Evolutionary conservation across 2,797 vertebrate genomes (phyloP).

Genomic region (Cichlasoma orientale): DNA sequence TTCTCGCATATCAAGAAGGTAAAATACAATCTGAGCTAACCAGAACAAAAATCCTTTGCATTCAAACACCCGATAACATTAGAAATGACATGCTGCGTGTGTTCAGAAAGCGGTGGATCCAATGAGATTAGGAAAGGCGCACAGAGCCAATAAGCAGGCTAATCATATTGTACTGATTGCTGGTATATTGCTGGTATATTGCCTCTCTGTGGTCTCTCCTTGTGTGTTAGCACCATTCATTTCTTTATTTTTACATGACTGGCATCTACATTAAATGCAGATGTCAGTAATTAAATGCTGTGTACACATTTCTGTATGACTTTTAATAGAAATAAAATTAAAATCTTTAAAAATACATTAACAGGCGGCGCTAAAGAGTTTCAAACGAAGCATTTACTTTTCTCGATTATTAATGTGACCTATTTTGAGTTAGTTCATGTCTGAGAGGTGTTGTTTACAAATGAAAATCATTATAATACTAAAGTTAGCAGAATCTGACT

Average conservation of each 20-base stretch:
- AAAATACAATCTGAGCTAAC: slow-evolving; percentile 47
- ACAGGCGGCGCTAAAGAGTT: neutral
- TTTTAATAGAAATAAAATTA: neutral
- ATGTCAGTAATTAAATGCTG: slow-evolving; percentile 4
- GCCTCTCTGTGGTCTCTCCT: slow-evolving; percentile 44
- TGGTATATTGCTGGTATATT: slow-evolving; percentile 62
- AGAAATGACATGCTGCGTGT: slow-evolving; percentile 49
- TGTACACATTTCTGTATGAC: slow-evolving; percentile 12
- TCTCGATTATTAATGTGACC: neutral
- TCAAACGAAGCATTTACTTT: neutral
- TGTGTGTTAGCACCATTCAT: slow-evolving; percentile 40
- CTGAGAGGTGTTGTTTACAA: neutral
- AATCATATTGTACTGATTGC: slow-evolving; percentile 68
- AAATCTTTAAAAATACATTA: neutral
- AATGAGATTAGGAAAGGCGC: slow-evolving; percentile 65
- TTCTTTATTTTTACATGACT: slow-evolving; percentile 39
- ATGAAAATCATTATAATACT: neutral
- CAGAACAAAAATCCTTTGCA: slow-evolving; percentile 31
- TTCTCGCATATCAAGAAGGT: slow-evolving; percentile 45
- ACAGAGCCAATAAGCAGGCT: slow-evolving; percentile 66
- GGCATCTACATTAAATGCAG: slow-evolving; percentile 31
- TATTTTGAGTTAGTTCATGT: neutral
- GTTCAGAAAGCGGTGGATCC: slow-evolving; percentile 61
- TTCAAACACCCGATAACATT: slow-evolving; percentile 52
- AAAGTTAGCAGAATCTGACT: neutral